Conservation (phyloP, 2,113 vertebrate species). For the Syngnathus floridae region DNA sequence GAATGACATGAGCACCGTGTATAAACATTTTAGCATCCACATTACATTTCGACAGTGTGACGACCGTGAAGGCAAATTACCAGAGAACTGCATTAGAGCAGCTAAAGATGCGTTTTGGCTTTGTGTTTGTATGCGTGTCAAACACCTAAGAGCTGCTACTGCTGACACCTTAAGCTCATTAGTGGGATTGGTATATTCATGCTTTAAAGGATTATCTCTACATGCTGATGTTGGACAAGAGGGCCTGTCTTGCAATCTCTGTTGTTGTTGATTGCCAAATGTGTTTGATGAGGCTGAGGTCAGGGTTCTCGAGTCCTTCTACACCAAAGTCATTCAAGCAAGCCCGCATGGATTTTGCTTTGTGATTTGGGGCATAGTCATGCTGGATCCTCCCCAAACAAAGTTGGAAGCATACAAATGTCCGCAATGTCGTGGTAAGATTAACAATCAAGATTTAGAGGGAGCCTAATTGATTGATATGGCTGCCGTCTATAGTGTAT, state of each 20-base stretch:
- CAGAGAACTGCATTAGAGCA: constrained; percentile 14
- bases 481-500: background rate
- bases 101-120: constrained; percentile 3
- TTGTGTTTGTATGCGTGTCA: background rate
- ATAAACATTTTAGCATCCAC: constrained; percentile 42
- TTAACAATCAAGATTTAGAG: background rate
- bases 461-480: background rate
- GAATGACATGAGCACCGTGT: constrained; percentile 29
- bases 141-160: constrained; percentile 5
- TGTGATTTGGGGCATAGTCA: too few species aligned
- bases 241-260: background rate
- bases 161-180: constrained; percentile 14
- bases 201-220: constrained; percentile 12
- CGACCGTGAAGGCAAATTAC: constrained; percentile 32
- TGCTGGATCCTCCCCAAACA: background rate
- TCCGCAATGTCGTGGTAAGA: background rate
- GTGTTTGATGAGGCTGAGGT: background rate
- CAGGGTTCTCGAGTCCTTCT: background rate
- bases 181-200: background rate
- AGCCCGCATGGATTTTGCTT: too few species aligned
- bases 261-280: background rate
- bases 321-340: too few species aligned
- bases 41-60: constrained; percentile 37
- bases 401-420: background rate
- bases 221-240: constrained; percentile 3